phyloP scores from a whole-genome alignment of 2,888 invertebrate species.

The Teleiodes luculella region DNA sequence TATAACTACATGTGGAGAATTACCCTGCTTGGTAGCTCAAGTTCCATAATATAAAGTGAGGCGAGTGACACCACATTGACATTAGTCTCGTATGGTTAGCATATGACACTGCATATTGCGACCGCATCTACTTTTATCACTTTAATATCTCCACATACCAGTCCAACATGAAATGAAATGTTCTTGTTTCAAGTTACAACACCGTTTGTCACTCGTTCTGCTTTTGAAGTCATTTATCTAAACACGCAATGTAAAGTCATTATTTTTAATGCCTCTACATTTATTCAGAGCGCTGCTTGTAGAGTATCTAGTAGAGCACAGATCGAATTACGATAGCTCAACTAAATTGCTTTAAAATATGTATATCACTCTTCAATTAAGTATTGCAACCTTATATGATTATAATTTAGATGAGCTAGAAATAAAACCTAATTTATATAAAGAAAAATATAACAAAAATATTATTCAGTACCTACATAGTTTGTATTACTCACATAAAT shows the following conservation, averaged over 20 bases:
- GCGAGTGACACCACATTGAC: slow-evolving; percentile 11
- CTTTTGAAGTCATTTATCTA: slow-evolving; percentile 1
- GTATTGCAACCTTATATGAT: not conserved
- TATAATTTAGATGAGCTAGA: too few relatives aligned
- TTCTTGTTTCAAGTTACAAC: slow-evolving; percentile 6
- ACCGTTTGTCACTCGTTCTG: slow-evolving; percentile 3
- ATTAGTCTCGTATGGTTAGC: slow-evolving; percentile 16
- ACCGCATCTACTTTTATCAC: not conserved
- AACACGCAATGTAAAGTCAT: slow-evolving; percentile 13
- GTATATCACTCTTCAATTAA: too few relatives aligned
- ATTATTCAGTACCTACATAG: too few relatives aligned
- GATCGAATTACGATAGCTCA: not conserved
- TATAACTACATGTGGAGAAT: not conserved
- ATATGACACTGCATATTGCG: not conserved
- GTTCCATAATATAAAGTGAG: slow-evolving; percentile 14
- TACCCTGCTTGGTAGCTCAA: slow-evolving; percentile 5
- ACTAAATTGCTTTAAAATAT: not conserved
- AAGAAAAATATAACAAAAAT: too few relatives aligned
- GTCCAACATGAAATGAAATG: not conserved
- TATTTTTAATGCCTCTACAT: slow-evolving; percentile 4
- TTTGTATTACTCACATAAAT: too few relatives aligned
- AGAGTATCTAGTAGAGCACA: not conserved
- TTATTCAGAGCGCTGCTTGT: not conserved
- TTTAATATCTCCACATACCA: slow-evolving; percentile 3
- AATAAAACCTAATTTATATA: too few relatives aligned